Evolutionary conservation across 2,888 invertebrate species (phyloP), one percentile per base, ranked within the genome.

Genomic region (Eupsilia transversa): DNA sequence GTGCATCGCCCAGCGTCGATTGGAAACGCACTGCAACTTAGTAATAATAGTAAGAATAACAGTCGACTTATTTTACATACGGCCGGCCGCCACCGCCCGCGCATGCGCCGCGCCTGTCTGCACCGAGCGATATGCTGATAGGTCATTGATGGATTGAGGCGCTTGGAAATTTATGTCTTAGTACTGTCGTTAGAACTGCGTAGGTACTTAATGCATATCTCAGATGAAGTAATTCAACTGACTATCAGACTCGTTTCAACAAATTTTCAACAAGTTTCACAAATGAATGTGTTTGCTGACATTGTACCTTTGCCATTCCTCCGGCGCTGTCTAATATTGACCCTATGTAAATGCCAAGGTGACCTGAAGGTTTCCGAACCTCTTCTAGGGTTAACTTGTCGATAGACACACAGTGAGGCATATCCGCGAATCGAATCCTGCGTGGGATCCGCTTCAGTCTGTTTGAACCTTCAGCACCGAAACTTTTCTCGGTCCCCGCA

Each of bases 121-220:
- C 1, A 33, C 69, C 38, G n/a, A 12, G 20, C 38, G 74, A 38
- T 52, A 38, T 10, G 49, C 70, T 56, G 70, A 57, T 49, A 54
- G 17, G 23, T 77, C 77, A 77, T 77, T 57, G 71, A 61, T 66
- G 43, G 75, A 60, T 27, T 60, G 52, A 67, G 23, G 67, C 49
- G 43, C 27, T 52, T 75, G 59, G n/a, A 57, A 49, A 56, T 59
- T 65, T 74, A 52, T 74, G n/a, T 56, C n/a, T n/a, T n/a, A n/a
- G n/a, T n/a, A n/a, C n/a, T n/a, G n/a, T n/a, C n/a, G n/a, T n/a
- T 49, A 46, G 56, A 74, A n/a, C 46, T 35, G 35, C 27, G 30
- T 23, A 41, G 2, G 20, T 38, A 46, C 27, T 27, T n/a, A 67
- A 46, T 56, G 23, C 20, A 7, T 14, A n/a, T n/a, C n/a, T n/a